phyloP scores from a whole-genome alignment of 2,113 vertebrate species.

The Nannospalax galili region DNA sequence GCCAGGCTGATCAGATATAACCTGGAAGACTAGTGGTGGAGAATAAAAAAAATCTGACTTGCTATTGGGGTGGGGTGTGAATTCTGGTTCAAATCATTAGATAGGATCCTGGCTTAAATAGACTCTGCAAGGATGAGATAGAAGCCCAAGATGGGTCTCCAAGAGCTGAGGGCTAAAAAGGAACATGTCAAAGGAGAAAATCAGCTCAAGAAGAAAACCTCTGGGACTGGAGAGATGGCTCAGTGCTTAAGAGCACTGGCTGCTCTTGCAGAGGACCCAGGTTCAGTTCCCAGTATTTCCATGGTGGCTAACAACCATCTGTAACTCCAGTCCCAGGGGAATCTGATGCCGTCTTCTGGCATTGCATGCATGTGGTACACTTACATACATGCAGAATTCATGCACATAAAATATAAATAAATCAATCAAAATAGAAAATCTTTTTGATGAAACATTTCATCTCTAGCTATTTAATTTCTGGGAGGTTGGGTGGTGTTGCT shows the following conservation, averaged over 20 bases:
- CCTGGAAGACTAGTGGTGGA: neutral
- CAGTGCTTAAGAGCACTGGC: too few species aligned
- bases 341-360: too few species aligned
- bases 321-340: too few species aligned
- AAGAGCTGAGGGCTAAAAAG: neutral
- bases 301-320: too few species aligned
- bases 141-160: neutral
- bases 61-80: neutral
- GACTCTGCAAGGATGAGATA: neutral
- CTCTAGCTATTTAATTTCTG: neutral
- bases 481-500: neutral
- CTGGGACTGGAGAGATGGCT: too few species aligned
- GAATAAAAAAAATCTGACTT: neutral
- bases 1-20: neutral
- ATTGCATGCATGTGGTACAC: too few species aligned
- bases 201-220: neutral
- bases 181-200: neutral
- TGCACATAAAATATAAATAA: too few species aligned
- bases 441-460: constrained; percentile 25
- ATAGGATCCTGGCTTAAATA: neutral
- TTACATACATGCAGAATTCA: too few species aligned
- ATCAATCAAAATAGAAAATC: too few species aligned
- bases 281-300: too few species aligned
- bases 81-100: neutral
- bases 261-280: too few species aligned